These are phyloP conservation scores for Salvelinus namaycush DNA, from an alignment of 2,113 vertebrate genomes.

Conservation along the genomic window DNA sequence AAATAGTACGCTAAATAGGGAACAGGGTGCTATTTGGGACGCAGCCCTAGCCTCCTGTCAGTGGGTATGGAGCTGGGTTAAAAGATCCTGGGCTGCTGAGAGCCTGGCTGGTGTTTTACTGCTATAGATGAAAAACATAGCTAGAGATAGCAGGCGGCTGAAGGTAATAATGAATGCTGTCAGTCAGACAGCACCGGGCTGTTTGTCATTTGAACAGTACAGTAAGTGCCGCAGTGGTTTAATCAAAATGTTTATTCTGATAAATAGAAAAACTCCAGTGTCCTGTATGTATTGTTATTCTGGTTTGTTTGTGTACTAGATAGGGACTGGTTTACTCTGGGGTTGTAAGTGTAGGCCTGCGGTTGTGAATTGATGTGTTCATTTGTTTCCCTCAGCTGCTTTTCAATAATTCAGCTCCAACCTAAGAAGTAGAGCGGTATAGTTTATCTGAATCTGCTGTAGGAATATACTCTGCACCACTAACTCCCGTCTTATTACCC, in stretches of 20 bases:
- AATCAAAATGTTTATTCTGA: constrained; percentile 26
- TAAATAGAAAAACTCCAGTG: constrained; percentile 15
- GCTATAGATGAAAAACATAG: constrained; percentile 1
- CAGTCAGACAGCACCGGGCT: constrained; percentile 12
- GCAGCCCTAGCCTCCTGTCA: too few species aligned
- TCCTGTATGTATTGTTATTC: neutral
- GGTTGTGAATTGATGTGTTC: constrained; percentile 41
- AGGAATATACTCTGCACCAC: constrained; percentile 22
- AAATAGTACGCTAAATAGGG: too few species aligned
- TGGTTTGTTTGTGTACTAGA: constrained; percentile 17
- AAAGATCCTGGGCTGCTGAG: neutral
- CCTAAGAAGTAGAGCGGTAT: constrained; percentile 50
- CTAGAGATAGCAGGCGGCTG: constrained; percentile 10
- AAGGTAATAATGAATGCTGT: neutral
- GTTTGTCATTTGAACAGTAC: constrained; percentile 5
- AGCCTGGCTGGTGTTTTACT: neutral
- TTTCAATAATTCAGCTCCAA: constrained; percentile 56
- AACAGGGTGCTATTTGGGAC: too few species aligned
- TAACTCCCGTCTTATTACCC: constrained; percentile 28
- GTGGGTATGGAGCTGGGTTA: neutral
- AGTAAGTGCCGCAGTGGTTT: constrained; percentile 18
- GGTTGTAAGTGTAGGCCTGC: neutral
- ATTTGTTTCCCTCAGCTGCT: constrained; percentile 30
- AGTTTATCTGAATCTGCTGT: constrained; percentile 19
- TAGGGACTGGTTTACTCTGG: too few species aligned